A percentile compares a stretch with the other conserved stretches of the same genome.
phyloP scores from a whole-genome alignment of 2,797 vertebrate species.

The Danio albolineatus region DNA sequence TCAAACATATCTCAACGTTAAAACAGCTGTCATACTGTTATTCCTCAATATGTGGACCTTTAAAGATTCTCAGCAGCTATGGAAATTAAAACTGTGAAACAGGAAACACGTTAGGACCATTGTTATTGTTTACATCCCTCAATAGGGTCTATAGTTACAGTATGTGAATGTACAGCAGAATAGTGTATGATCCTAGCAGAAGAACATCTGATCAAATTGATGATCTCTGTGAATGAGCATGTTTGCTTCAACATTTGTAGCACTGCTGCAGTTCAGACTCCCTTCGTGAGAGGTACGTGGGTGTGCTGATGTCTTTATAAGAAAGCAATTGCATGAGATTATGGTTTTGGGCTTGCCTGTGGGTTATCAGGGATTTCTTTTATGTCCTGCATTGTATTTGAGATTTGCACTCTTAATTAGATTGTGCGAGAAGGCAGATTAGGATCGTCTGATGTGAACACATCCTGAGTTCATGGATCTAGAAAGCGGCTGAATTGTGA shows the following conservation, averaged over 20 bases:
- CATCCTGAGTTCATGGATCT: background rate
- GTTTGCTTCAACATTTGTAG: background rate
- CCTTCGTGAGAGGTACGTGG: background rate
- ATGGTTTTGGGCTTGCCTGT: background rate
- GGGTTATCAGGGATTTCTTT: conserved; percentile 1
- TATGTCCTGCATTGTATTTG: background rate
- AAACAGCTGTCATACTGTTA: too few species aligned
- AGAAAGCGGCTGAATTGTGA: background rate
- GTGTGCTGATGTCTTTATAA: background rate
- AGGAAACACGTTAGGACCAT: too few species aligned
- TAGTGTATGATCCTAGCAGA: background rate
- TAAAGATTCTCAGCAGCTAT: too few species aligned
- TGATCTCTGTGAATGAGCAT: background rate
- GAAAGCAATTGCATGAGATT: conserved; percentile 15
- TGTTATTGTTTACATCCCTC: too few species aligned
- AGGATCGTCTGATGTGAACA: conserved; percentile 11
- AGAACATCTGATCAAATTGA: background rate
- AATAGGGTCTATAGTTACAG: too few species aligned
- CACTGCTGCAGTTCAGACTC: background rate
- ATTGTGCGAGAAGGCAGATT: background rate
- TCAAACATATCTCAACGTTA: too few species aligned
- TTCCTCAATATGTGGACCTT: too few species aligned
- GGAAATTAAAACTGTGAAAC: too few species aligned
- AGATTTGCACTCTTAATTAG: conserved; percentile 36
- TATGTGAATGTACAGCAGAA: too few species aligned